Base-by-base conservation (phyloP, 2,888 invertebrate genomes). In the Noctua janthina region DNA sequence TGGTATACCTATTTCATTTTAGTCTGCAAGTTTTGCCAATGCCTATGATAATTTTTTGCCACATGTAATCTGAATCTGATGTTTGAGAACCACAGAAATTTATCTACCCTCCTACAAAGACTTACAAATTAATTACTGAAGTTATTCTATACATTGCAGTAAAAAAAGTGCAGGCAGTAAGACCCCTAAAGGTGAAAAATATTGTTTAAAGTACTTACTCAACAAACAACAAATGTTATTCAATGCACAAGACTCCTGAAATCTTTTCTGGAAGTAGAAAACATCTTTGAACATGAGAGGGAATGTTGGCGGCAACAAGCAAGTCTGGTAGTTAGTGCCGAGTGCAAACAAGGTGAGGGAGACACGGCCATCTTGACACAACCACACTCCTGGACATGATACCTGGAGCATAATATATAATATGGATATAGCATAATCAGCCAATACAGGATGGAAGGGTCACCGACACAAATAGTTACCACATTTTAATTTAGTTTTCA, bases 321-420 rank as follows among this genome's bases (percentile, higher is more conserved):
- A 97, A 13, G 98, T 98, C 92, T 98, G 98, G 85, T 98, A 97
- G 89, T 97, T 97, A 56, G 98, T 98, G 67, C 98, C 98, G 70
- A 99, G 96, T 75, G 98, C 97, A 87, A 97, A 97, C 62, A 98
- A 96, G 84, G 98, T 97, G 49, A 98, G 95, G 13, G 98, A 98
- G 15, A 98, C 97, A 91, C 98, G 97, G n/a, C 98, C 98, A 93
- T 98, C 98, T 84, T 98, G 98, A 91, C 98, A 98, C 54, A 99
- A 95, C 98, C 98, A 98, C 23, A 98, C 98, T 56, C 99, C 99
- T n/a, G 98, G 98, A 93, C 98, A 98, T 79, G 98, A 98, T 51
- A 98, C 97, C 98, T 98, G 89, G 15, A 0, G 3, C 94, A 72
- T 59, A 71, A 39, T 59, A 71, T 23, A 29, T 13, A 20, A 62